A percentile compares a stretch with the other conserved stretches of the same genome.
Evolutionary conservation across 2,113 vertebrate genomes (phyloP).

Genomic region (Pelvicachromis taeniatus): DNA sequence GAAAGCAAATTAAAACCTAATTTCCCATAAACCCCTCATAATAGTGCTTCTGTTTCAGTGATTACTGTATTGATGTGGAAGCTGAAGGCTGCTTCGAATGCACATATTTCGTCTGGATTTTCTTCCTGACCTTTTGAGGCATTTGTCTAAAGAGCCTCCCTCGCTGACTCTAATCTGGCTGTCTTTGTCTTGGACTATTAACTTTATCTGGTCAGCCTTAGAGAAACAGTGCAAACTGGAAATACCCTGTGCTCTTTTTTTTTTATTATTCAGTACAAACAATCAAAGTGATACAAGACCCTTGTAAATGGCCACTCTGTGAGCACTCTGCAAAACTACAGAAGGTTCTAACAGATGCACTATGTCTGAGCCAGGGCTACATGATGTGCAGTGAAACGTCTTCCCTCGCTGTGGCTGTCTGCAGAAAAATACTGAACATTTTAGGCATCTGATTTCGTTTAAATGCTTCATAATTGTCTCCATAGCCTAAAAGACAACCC

Average conservation of each 20-base stretch:
- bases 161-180: neutral
- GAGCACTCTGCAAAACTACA: neutral
- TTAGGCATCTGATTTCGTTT: neutral
- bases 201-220: neutral
- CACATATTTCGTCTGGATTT: constrained; percentile 6
- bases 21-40: constrained; percentile 20
- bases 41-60: constrained; percentile 27
- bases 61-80: constrained; percentile 40
- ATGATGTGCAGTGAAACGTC: neutral
- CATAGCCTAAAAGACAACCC: neutral
- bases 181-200: neutral
- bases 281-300: neutral
- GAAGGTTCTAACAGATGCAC: neutral
- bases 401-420: rapidly evolving
- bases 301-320: neutral
- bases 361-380: neutral
- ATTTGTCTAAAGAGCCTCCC: neutral
- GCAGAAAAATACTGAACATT: neutral
- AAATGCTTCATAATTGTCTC: neutral
- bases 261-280: neutral
- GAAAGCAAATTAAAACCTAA: neutral
- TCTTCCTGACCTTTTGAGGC: neutral
- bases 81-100: constrained; percentile 8
- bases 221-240: neutral
- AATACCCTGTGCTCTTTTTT: neutral